Evolutionary conservation across 1,140 invertebrate genomes (phyloP), one percentile per base, ranked within the genome.

Genomic region (Calliopsis andreniformis): DNA sequence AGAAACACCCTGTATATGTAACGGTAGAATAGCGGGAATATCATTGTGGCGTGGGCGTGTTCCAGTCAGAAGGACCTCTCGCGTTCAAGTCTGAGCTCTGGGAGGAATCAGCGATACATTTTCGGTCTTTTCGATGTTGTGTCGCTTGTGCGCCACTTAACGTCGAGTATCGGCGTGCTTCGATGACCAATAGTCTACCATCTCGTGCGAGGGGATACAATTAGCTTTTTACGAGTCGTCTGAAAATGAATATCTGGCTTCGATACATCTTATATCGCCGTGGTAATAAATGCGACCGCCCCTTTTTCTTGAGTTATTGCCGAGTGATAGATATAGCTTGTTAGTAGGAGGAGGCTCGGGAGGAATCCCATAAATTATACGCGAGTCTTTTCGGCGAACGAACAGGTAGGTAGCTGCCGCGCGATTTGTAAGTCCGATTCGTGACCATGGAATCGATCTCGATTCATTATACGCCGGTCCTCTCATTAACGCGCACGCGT

Each of bases 351-450:
- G 47, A 30, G 58, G 59, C n/a, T 20, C 43, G 47, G 32, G 8
- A 20, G 55, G 61, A 49, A 28, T 39, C 45, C 66, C 3, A 66
- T 73, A 73, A 73, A 73, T 73, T 73, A 73, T 73, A 73, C 70
- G 25, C 70, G n/a, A 73, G 73, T 69, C 16, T 39, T 70, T 82
- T 82, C 78, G 80, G 35, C 78, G 78, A 82, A 82, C 62, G 62
- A 80, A 71, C 79, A 80, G 80, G 78, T 80, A 80, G 79, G 78
- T 80, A 70, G 51, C 51, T 47, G 59, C 56, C 25, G 23, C 43
- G 51, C 78, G 78, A 82, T 82, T 82, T 80, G 78, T 80, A 79
- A 82, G 78, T 82, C 78, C 75, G 80, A 82, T 82, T 58, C 71
- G 43, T 47, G 80, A 76, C 80, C 59, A 47, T 76, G 80, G 56